These are phyloP conservation scores for Acrobasis repandana DNA, from an alignment of 2,888 invertebrate species.

Conservation along the genomic window DNA sequence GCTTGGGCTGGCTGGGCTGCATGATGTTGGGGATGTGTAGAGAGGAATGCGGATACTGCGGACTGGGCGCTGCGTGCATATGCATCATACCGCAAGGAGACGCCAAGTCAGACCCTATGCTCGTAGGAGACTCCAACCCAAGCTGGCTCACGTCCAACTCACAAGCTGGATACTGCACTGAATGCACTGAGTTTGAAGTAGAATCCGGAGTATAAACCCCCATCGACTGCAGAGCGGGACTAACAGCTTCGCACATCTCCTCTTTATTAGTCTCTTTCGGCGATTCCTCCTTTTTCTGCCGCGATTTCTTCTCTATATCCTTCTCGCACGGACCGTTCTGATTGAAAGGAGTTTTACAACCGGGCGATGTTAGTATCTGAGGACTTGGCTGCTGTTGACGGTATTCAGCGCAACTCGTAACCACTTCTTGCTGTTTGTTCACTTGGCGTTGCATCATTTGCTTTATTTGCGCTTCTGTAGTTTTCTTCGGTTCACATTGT, in stretches of 20 bases:
- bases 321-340: slow-evolving; percentile 71
- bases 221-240: slow-evolving; percentile 88
- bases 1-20: slow-evolving; percentile 80
- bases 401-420: slow-evolving; percentile 66
- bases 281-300: slow-evolving; percentile 74
- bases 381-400: slow-evolving; percentile 71
- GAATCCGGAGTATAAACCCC: slow-evolving; percentile 94
- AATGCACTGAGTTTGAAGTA: slow-evolving; percentile 91
- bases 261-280: slow-evolving; percentile 68
- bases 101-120: slow-evolving; percentile 93
- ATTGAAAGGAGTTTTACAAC: slow-evolving; percentile 63
- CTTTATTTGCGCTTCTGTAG: slow-evolving; percentile 67
- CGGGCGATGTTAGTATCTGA: slow-evolving; percentile 64
- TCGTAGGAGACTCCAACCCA: slow-evolving; percentile 94
- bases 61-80: slow-evolving; percentile 74
- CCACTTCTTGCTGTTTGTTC: slow-evolving; percentile 64
- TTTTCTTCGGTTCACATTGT: slow-evolving; percentile 71
- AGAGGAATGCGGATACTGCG: slow-evolving; percentile 84
- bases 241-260: slow-evolving; percentile 72
- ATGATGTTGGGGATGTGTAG: slow-evolving; percentile 78
- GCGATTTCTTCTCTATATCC: slow-evolving; percentile 73
- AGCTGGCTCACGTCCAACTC: slow-evolving; percentile 92
- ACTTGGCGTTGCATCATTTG: slow-evolving; percentile 72
- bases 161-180: slow-evolving; percentile 90
- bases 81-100: slow-evolving; percentile 89